phyloP scores from a whole-genome alignment of 2,113 vertebrate species.

The Malurus alboscapulatus region DNA sequence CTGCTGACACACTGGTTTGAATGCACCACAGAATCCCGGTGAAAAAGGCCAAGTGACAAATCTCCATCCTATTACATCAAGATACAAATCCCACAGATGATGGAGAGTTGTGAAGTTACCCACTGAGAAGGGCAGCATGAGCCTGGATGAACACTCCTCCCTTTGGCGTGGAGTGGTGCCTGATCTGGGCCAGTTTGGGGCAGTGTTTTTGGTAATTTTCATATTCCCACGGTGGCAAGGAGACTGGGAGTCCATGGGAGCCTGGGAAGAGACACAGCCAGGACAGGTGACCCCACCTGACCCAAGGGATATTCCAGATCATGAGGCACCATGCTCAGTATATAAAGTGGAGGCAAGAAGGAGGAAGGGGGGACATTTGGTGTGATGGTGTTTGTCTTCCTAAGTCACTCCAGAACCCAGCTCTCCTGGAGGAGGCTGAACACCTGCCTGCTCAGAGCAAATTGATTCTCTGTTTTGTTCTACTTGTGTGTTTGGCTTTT shows the following conservation, averaged over 20 bases:
- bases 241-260: not conserved
- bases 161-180: not conserved
- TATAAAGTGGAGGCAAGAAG: not conserved
- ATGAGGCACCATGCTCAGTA: not conserved
- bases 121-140: not conserved
- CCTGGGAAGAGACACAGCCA: not conserved
- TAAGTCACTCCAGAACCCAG: not conserved
- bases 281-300: not conserved
- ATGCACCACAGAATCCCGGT: not conserved
- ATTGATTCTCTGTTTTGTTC: not conserved
- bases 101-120: not conserved
- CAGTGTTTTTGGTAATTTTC: not conserved
- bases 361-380: not conserved
- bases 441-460: not conserved
- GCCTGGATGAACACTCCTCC: not conserved
- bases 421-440: not conserved
- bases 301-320: not conserved
- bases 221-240: accelerated
- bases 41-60: not conserved
- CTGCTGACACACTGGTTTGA: not conserved
- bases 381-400: accelerated
- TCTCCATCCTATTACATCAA: not conserved
- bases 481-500: not conserved
- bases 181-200: not conserved
- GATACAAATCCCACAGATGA: not conserved